phyloP scores from a whole-genome alignment of 1,140 invertebrate species.

The Atta colombica region DNA sequence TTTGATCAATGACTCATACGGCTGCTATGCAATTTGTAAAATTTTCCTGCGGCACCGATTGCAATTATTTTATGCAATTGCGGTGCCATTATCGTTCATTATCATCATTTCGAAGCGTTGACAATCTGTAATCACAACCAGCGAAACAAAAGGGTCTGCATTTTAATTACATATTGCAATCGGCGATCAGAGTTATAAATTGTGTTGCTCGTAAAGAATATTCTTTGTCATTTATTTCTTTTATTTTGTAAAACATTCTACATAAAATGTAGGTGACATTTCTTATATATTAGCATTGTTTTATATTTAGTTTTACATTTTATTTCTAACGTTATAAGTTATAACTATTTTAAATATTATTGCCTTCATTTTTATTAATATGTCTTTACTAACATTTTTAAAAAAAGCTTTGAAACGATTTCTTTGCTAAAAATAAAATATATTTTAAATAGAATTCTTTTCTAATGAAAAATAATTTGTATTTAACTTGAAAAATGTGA shows the following conservation, averaged over 20 bases:
- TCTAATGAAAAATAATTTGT: neutral
- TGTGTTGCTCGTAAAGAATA: neutral
- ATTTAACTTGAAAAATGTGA: neutral
- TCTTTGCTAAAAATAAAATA: neutral
- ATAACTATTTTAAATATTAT: neutral
- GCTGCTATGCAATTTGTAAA: slow-evolving; percentile 63
- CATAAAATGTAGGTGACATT: neutral
- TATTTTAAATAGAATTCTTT: neutral
- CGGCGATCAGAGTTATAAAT: slow-evolving; percentile 17
- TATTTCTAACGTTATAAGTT: neutral
- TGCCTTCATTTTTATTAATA: neutral
- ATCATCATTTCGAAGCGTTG: slow-evolving; percentile 35
- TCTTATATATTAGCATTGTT: neutral
- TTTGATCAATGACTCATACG: slow-evolving; percentile 39
- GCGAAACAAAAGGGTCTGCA: slow-evolving; percentile 54
- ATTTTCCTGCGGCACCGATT: slow-evolving; percentile 60
- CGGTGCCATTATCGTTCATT: slow-evolving; percentile 43
- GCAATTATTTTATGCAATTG: slow-evolving; percentile 64
- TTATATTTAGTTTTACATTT: neutral
- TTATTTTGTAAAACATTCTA: slow-evolving; percentile 7
- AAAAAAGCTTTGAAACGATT: neutral
- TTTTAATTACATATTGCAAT: slow-evolving; percentile 61
- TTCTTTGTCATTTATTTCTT: neutral
- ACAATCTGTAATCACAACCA: slow-evolving; percentile 53
- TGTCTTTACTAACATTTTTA: neutral